Evolutionary conservation across 2,888 invertebrate species (phyloP), one percentile per base, ranked within the genome.

Genomic region (Blomia tropicalis): DNA sequence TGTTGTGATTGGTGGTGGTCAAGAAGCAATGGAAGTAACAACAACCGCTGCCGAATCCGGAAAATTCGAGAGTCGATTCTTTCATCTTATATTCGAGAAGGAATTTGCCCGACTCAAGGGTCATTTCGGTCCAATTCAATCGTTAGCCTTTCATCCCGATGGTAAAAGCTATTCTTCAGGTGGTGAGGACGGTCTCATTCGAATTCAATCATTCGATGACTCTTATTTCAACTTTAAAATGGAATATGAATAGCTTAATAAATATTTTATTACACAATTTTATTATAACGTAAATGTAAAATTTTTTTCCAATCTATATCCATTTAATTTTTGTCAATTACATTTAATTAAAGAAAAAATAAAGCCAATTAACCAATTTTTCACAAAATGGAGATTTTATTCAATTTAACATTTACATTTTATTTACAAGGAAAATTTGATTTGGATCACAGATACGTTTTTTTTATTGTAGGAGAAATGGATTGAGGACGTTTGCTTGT

Each of bases 71-170:
- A 91, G 84, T 11, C 85, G 75, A 60, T 90, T 95, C 78, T 96
- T 86, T 80, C 92, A 95, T 75, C 77, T 92, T 70, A 84, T 95
- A 27, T 95, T 91, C 75, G 93, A 93, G 76, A 92, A 95, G 72
- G 95, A 95, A 73, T 95, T 95, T 75, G 93, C 86, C 0, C 79
- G 92, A 65, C 84, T 99, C n/a, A 98, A 96, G 74, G 96, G 96
- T 63, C 98, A 99, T 77, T 99, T 99, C 73, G 98, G 98, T 70
- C 98, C 98, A 1, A 98, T 99, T 71, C 98, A 99, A 80, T 91
- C 91, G 76, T 82, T 96, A 69, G 85, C 89, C 58, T 98, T 96
- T 79, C 93, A 95, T 77, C 98, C 98, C 1, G 91, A 92, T 77
- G 98, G 98, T 59, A 87, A 85, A 73, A 89, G 91, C 73, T 92